These are phyloP conservation scores for Drosophila bunnanda DNA, from an alignment of 2,888 invertebrate species.

Conservation along the genomic window DNA sequence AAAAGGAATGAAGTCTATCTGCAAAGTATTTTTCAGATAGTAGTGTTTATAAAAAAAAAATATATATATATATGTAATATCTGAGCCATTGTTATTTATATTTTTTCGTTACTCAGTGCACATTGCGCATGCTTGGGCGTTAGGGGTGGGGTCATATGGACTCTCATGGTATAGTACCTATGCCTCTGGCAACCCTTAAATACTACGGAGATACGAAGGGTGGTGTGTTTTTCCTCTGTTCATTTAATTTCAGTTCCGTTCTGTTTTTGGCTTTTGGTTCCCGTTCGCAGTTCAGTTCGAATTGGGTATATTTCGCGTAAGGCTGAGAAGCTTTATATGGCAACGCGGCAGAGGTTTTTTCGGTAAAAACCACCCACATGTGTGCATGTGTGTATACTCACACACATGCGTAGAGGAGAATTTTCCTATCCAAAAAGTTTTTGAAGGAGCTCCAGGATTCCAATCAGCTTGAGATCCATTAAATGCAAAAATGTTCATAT, in stretches of 20 bases:
- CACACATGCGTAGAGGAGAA: constrained; percentile 44
- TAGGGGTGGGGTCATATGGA: constrained; percentile 22
- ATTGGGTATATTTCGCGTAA: constrained; percentile 66
- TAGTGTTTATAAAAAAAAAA: not conserved
- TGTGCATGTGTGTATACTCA: constrained; percentile 31
- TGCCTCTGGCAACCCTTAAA: constrained; percentile 36
- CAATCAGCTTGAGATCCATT: constrained; percentile 6
- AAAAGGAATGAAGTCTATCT: not conserved
- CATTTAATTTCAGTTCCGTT: constrained; percentile 42
- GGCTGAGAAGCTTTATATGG: constrained; percentile 60
- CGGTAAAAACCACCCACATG: constrained; percentile 40
- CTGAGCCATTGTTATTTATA: not conserved
- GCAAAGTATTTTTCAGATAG: not conserved
- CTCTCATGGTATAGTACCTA: not conserved
- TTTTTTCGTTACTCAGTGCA: not conserved
- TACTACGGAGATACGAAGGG: constrained; percentile 1
- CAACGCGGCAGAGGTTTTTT: constrained; percentile 45
- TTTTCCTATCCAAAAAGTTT: constrained; percentile 37
- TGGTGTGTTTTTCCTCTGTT: constrained; percentile 54
- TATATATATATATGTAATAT: not conserved
- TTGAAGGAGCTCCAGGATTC: constrained; percentile 3
- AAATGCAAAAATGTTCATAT: not conserved
- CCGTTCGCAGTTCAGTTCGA: constrained; percentile 53
- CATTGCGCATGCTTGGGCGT: constrained; percentile 20
- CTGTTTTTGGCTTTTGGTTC: constrained; percentile 29